Evolutionary conservation across 2,888 invertebrate genomes (phyloP).

Genomic region (Eledona agricola): DNA sequence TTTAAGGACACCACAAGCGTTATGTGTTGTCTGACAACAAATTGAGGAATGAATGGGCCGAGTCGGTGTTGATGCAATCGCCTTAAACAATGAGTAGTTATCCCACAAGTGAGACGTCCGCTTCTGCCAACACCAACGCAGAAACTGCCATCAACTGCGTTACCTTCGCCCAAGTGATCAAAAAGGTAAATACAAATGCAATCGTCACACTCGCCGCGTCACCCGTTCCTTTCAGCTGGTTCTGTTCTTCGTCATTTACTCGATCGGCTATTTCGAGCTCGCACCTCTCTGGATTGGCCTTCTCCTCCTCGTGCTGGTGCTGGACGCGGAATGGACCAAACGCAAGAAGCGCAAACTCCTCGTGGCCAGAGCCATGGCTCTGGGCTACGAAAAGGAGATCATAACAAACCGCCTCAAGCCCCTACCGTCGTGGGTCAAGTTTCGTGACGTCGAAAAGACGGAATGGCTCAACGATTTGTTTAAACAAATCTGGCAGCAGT

Average conservation of each 20-base stretch:
- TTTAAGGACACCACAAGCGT: too few relatives aligned
- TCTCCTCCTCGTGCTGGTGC: slow-evolving; percentile 36
- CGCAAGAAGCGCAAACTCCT: slow-evolving; percentile 35
- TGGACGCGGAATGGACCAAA: slow-evolving; percentile 33
- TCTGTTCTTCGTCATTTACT: slow-evolving; percentile 42
- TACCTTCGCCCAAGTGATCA: slow-evolving; percentile 9
- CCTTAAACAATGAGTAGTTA: slow-evolving; percentile 19
- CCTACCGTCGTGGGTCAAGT: slow-evolving; percentile 64
- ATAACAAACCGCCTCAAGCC: slow-evolving; percentile 40
- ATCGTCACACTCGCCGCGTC: background rate
- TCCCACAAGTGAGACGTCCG: slow-evolving; percentile 7
- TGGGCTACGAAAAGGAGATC: slow-evolving; percentile 45
- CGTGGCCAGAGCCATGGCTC: slow-evolving; percentile 40
- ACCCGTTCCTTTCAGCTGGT: slow-evolving; percentile 37
- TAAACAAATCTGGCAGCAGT: slow-evolving; percentile 94
- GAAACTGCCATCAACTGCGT: slow-evolving; percentile 3
- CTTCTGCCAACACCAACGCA: background rate
- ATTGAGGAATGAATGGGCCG: too few relatives aligned
- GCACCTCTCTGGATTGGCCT: slow-evolving; percentile 44
- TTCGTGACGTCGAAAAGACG: slow-evolving; percentile 93
- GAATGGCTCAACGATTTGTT: slow-evolving; percentile 96
- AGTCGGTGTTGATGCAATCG: slow-evolving; percentile 7
- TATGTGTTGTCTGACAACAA: too few relatives aligned
- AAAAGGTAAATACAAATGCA: slow-evolving; percentile 22
- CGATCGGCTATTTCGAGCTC: slow-evolving; percentile 44